Base-by-base conservation (phyloP, 2,888 invertebrate species). In the Chironomus tentans region DNA sequence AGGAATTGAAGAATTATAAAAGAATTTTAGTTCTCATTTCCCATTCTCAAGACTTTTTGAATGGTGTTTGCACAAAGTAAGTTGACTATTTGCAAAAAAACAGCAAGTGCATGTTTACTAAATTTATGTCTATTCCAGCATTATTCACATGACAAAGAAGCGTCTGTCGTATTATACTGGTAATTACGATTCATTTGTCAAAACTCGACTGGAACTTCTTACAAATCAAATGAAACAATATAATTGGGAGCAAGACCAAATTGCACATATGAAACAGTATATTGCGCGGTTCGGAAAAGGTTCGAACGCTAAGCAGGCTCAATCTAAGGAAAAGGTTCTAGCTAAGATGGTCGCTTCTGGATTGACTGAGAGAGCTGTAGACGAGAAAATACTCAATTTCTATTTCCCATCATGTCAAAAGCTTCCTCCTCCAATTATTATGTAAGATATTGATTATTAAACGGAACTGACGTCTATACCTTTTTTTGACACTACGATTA, bases 181-280 rank as follows among this genome's bases (percentile, higher is more conserved):
- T 78, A 98, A 98, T 86, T 99, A 98, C 83, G 99, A 99, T 83
- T 92, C 95, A 1, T 99, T 98, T 82, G 89, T 95, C 7, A 91
- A 94, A 79, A 99, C 98, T 0, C 87, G 97, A 78, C 87, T 92
- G 87, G 99, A 99, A 82, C 86, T 98, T 80, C 86, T 97, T 78
- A 99, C 99, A 84, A 99, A 99, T 84, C 99, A 99, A 85, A 94
- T 93, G 90, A 99, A 99, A 83, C 95, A 96, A 82, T 99, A 98
- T 85, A 96, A 97, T 81, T 99, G 99, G 99, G 98, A 99, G 84
- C 99, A 99, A 83, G 97, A 97, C 85, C 98, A 99, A 85, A 98
- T 99, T 78, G 88, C 95, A 77, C 96, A 99, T 82, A 99, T 99
- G 98, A 99, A 99, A 90, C 97, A 98, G 83, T 99, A 99, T 84